Base-by-base conservation (phyloP, 2,113 vertebrate species). In the Psittacara wagleri region DNA sequence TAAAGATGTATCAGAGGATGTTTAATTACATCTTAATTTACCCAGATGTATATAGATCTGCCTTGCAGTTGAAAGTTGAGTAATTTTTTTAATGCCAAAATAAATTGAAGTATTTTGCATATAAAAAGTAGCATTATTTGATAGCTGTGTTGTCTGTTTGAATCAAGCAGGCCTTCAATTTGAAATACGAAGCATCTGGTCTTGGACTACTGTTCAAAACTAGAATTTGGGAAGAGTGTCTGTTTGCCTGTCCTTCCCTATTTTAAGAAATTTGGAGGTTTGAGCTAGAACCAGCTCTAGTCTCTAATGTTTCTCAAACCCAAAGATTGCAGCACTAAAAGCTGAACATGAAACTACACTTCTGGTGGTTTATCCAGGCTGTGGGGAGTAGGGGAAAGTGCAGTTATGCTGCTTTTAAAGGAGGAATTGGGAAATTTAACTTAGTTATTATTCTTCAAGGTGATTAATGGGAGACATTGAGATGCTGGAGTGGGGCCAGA, bases 331-430 rank as follows among this genome's bases (percentile, higher is more conserved):
- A 83, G 5, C 55, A 17, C 33, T 66, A 77, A 77, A 52, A 49
- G 17, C 28, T 83, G 25, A 69, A 51, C 6, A 8, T 75, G 27
- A 74, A 74, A 37, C 23, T 61, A 3, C 4, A 7, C 8, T 41
- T 69, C 12, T 41, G 3, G 2, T 55, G 73, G 24, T 74, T 81
- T 67, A 59, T 22, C 23, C 15, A n/a, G n/a, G 17, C 9, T 33
- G 0, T 10, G 15, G 2, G 5, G 14, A 10, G 20, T 35, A 8
- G 19, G 6, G 2, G 12, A 13, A 16, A 11, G 10, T 2, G 5
- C 1, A 12, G 17, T 70, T 84, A 16, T 10, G 4, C 16, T 35
- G 18, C 6, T 70, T 48, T 81, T 54, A 6, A 9, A 41, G 44
- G 9, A 59, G 18, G 4, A 68, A 25, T 55, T 52, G 24, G 5